These are phyloP conservation scores for Antennarius maculatus DNA, from an alignment of 2,797 vertebrate genomes.

Conservation along the genomic window DNA sequence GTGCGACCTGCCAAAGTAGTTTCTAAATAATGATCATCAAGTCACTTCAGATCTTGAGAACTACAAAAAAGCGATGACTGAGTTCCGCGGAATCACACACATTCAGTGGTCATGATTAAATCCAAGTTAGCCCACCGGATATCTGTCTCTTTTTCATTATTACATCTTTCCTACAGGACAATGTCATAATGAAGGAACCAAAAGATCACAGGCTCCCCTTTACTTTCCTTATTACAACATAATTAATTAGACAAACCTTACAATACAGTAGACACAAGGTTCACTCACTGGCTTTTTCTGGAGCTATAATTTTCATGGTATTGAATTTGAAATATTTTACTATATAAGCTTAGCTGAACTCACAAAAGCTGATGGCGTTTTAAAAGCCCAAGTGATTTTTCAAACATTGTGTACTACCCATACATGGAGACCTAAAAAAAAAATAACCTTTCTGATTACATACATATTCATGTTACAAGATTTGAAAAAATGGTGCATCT, in stretches of 20 bases:
- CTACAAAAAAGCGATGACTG: neutral
- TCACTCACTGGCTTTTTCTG: neutral
- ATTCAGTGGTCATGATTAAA: neutral
- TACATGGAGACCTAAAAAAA: too few relatives aligned
- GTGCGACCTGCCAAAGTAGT: neutral
- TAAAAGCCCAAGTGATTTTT: too few relatives aligned
- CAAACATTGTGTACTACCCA: too few relatives aligned
- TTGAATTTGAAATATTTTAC: too few relatives aligned
- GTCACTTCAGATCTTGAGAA: neutral
- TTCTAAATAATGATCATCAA: neutral
- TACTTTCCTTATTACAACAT: neutral
- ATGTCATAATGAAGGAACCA: neutral
- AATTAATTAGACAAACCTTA: too few relatives aligned
- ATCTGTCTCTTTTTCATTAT: neutral
- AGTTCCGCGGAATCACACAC: neutral
- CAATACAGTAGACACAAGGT: neutral
- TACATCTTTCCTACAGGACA: neutral
- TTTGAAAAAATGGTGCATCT: too few relatives aligned
- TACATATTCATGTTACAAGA: too few relatives aligned
- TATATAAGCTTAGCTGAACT: too few relatives aligned
- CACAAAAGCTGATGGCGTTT: too few relatives aligned
- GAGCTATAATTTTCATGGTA: neutral
- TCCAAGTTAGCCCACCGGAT: neutral
- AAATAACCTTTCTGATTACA: too few relatives aligned
- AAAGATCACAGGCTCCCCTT: neutral